Conservation (phyloP, 2,888 invertebrate genomes). For the Folsomia candida region DNA sequence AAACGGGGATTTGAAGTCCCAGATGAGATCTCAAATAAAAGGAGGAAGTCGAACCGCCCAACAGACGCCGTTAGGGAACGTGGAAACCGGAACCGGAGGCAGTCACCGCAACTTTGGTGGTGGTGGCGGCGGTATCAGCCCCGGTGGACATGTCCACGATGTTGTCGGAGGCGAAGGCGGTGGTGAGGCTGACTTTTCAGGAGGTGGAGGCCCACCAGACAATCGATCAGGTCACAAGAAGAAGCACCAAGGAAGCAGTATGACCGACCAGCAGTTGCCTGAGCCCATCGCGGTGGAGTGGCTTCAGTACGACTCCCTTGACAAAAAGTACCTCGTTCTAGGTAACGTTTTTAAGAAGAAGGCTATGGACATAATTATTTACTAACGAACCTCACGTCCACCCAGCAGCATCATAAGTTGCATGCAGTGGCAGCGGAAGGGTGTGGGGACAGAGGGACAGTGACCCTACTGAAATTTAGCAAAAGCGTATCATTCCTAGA, state of each 20-base stretch:
- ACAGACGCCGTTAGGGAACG: neutral
- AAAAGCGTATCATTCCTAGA: no score
- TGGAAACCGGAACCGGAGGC: conserved; percentile 3
- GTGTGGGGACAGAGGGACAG: no score
- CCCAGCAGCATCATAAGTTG: no score
- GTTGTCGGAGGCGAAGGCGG: neutral
- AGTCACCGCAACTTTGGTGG: neutral
- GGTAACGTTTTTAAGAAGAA: no score
- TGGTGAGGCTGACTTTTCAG: neutral
- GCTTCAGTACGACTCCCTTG: conserved; percentile 87
- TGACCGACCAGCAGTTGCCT: conserved; percentile 68
- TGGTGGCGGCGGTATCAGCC: conserved; percentile 48
- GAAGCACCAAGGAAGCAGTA: no score
- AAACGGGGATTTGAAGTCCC: conserved; percentile 61
- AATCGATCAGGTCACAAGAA: no score
- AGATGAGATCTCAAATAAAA: conserved; percentile 27
- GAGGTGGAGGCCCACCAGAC: neutral
- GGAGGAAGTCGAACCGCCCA: neutral
- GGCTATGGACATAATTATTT: conserved; percentile 52
- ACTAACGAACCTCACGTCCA: no score
- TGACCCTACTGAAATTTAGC: no score
- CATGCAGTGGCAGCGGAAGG: no score
- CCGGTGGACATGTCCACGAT: conserved; percentile 69
- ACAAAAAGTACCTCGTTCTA: conserved; percentile 86
- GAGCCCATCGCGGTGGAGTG: conserved; percentile 70